Percentiles rank a stretch among this genome's conserved stretches.
Evolutionary conservation across 64 coral and sea anemone species (phyloP).

Genomic region (Dendrophyllia cribrosa): DNA sequence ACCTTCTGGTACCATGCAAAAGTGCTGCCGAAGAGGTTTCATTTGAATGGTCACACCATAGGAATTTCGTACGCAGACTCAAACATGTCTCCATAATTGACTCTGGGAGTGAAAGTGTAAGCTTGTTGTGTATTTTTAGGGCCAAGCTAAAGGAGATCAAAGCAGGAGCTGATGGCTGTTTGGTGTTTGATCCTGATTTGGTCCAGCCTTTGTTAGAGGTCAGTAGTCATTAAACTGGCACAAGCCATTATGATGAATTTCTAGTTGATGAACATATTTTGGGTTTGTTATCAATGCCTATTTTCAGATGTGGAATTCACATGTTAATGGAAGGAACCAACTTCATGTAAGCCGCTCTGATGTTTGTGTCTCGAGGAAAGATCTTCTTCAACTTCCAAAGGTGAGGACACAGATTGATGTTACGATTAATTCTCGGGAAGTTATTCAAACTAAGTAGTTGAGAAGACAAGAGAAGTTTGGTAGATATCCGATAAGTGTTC

Average conservation of each 20-base stretch:
- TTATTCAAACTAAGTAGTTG: no score
- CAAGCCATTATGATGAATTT: neutral
- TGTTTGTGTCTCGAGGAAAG: constrained; percentile 57
- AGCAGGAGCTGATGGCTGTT: constrained; percentile 85
- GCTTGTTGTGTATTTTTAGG: constrained; percentile 1
- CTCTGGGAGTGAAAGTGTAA: neutral
- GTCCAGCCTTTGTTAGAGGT: constrained; percentile 68
- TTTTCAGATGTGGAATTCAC: constrained; percentile 73
- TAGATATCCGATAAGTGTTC: no score
- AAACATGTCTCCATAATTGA: no score
- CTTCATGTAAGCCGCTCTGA: constrained; percentile 72
- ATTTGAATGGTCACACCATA: no score
- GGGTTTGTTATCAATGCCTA: neutral
- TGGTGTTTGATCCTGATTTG: constrained; percentile 86
- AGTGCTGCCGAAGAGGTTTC: no score
- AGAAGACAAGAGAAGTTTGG: no score
- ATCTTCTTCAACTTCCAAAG: constrained; percentile 72
- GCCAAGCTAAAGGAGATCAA: constrained; percentile 80
- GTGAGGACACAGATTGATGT: neutral
- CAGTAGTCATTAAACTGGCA: neutral
- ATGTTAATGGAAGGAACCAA: constrained; percentile 63
- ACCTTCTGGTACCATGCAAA: no score
- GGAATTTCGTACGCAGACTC: no score
- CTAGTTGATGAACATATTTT: no score
- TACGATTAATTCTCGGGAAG: neutral